Evolutionary conservation across 1,140 invertebrate genomes (phyloP).

Genomic region (Cotesia chilonis): DNA sequence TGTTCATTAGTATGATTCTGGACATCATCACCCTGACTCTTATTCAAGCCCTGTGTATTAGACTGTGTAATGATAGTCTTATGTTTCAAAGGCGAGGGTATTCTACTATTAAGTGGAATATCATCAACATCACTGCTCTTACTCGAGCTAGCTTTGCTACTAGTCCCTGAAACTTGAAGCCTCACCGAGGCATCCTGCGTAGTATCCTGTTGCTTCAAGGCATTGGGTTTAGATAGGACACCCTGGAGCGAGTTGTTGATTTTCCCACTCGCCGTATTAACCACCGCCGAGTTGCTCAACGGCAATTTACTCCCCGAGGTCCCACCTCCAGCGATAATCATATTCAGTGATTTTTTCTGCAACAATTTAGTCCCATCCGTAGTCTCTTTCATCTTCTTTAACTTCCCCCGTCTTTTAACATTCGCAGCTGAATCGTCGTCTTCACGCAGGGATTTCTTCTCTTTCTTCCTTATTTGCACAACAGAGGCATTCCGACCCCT

Average conservation of each 20-base stretch:
- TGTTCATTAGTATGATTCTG: slow-evolving; percentile 62
- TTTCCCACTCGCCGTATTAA: slow-evolving; percentile 59
- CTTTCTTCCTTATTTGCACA: slow-evolving; percentile 82
- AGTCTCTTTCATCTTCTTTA: slow-evolving; percentile 64
- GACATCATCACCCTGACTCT: slow-evolving; percentile 55
- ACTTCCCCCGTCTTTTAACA: slow-evolving; percentile 57
- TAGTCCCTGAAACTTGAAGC: slow-evolving; percentile 42
- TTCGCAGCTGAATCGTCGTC: slow-evolving; percentile 56
- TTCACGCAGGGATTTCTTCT: slow-evolving; percentile 69
- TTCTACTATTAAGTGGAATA: slow-evolving; percentile 62
- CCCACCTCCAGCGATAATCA: slow-evolving; percentile 58
- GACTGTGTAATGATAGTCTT: slow-evolving; percentile 56
- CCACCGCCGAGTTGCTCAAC: slow-evolving; percentile 56
- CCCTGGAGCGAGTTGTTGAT: slow-evolving; percentile 60
- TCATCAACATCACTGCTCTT: slow-evolving; percentile 62
- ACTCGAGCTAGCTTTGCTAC: slow-evolving; percentile 53
- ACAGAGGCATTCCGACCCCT: slow-evolving; percentile 87
- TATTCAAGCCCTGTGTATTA: slow-evolving; percentile 51
- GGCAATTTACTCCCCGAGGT: slow-evolving; percentile 60
- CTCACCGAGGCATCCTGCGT: slow-evolving; percentile 48
- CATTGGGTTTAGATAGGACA: slow-evolving; percentile 59
- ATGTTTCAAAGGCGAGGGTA: slow-evolving; percentile 63
- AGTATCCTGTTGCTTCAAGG: slow-evolving; percentile 58
- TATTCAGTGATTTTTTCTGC: slow-evolving; percentile 61
- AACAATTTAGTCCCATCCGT: slow-evolving; percentile 61